Base-by-base conservation (phyloP, 2,797 vertebrate genomes). In the Furcifer pardalis region DNA sequence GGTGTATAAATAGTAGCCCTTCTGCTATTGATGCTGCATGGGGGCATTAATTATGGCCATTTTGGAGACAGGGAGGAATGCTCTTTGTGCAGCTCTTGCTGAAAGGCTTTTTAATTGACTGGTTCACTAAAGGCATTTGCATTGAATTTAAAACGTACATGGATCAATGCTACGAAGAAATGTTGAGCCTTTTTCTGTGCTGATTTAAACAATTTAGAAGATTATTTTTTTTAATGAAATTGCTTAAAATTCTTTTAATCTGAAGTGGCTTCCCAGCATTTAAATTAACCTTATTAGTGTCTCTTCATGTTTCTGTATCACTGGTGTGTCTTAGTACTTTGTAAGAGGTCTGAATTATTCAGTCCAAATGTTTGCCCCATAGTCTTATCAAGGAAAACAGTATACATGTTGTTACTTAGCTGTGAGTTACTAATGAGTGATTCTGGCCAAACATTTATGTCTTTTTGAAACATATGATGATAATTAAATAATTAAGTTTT, bases 131-230 rank as follows among this genome's bases (percentile, higher is more conserved):
- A 87, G 62, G 63, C 27, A 69, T 84, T 71, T 71, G 35, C 27
- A 71, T 69, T 49, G 56, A 63, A 42, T 63, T 81, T 77, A 87
- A 71, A 77, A 59, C 77, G 72, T 44, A 65, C 42, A 5, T 63
- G 65, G 71, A 77, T 63, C 30, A 69, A 60, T 80, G 35, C 4
- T 68, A 35, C 25, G 44, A 77, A 80, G 63, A 69, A 44, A 71
- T 62, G 13, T 71, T 76, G 44, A 68, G 1, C 59, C 35, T 65
- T 63, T 69, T 56, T 62, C 37, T 81, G 6, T 76, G 81, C 52
- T 62, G n/a, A 40, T 42, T 27, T 87, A 49, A 76, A 69, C 44
- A 27, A 49, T 83, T 76, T 62, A 60, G 15, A 80, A 76, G 42
- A 40, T 37, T 23, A 30, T 25, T 81, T 66, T 71, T 56, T 71